Percentiles rank a stretch among this genome's conserved stretches.
Conservation (phyloP, 2,113 vertebrate genomes). For the Chionodraco myersi region DNA sequence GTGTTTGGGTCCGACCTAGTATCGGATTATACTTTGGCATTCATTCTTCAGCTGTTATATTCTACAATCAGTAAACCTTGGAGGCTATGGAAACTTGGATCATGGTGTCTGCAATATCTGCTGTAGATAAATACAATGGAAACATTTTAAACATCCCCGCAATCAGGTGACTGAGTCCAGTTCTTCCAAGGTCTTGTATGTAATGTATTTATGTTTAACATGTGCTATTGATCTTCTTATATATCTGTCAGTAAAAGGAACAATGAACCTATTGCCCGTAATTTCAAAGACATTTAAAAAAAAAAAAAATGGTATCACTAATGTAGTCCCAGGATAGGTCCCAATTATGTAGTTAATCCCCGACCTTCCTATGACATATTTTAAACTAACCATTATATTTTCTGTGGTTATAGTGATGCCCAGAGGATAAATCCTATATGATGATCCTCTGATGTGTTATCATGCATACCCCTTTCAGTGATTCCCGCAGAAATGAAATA, state of each 20-base stretch:
- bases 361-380: too few relatives aligned
- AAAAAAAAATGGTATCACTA: too few relatives aligned
- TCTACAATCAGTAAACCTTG: slow-evolving; percentile 18
- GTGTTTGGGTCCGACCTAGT: slow-evolving; percentile 22
- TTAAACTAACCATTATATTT: too few relatives aligned
- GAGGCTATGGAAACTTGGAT: slow-evolving; percentile 29
- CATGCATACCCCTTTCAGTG: background rate
- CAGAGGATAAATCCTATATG: background rate
- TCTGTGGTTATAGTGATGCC: background rate
- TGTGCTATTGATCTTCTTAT: too few relatives aligned
- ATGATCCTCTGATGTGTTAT: background rate
- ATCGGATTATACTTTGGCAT: slow-evolving; percentile 26
- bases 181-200: slow-evolving; percentile 14
- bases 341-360: too few relatives aligned
- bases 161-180: background rate
- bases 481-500: too few relatives aligned
- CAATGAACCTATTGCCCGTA: too few relatives aligned
- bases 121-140: slow-evolving; percentile 10
- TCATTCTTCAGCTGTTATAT: slow-evolving; percentile 27
- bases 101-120: slow-evolving; percentile 4
- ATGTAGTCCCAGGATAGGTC: too few relatives aligned
- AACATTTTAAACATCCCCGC: slow-evolving; percentile 13
- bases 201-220: background rate
- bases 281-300: too few relatives aligned
- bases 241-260: too few relatives aligned